phyloP scores from a whole-genome alignment of 2,888 invertebrate genomes.

The Blera fallax region DNA sequence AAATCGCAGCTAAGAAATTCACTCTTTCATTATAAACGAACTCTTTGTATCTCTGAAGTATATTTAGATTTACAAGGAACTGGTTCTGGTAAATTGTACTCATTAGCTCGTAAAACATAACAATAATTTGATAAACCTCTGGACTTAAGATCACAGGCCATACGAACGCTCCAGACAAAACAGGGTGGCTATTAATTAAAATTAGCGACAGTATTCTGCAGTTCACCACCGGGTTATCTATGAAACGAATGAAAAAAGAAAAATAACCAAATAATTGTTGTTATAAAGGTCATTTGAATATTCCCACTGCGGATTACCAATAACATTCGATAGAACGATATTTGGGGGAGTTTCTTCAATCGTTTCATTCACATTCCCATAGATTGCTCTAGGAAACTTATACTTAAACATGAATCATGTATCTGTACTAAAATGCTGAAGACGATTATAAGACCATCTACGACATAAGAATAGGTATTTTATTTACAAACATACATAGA shows the following conservation, averaged over 20 bases:
- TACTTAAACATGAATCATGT: neutral
- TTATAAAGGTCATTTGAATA: neutral
- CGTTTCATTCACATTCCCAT: neutral
- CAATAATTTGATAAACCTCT: constrained; percentile 42
- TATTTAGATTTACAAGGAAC: constrained; percentile 4
- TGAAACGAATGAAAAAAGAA: neutral
- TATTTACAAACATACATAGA: neutral
- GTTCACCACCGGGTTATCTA: constrained; percentile 51
- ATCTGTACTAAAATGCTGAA: too few relatives aligned
- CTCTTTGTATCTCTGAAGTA: neutral
- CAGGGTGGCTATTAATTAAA: constrained; percentile 38
- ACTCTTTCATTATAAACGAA: neutral
- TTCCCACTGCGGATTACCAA: neutral
- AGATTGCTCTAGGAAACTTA: neutral
- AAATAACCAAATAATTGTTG: constrained; percentile 12
- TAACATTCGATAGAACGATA: neutral
- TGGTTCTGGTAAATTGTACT: neutral
- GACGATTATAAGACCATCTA: neutral
- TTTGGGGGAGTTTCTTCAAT: neutral
- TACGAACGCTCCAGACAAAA: constrained; percentile 12
- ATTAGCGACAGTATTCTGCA: constrained; percentile 44
- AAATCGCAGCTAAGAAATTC: neutral
- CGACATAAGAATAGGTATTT: neutral
- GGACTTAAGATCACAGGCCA: constrained; percentile 35
- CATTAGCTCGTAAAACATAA: constrained; percentile 29